phyloP scores from a whole-genome alignment of 2,888 invertebrate genomes.

The Cordilura impudica region DNA sequence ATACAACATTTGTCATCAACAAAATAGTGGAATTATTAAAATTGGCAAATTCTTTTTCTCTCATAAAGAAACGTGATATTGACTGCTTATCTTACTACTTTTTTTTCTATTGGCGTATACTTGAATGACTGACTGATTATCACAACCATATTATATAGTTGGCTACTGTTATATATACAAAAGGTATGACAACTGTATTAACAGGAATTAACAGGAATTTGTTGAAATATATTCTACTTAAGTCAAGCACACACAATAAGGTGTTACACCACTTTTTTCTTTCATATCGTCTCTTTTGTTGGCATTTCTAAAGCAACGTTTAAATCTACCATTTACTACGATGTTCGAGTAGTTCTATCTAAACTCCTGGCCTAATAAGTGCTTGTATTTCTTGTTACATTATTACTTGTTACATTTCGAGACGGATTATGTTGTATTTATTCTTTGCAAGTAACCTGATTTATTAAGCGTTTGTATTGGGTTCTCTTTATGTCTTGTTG shows the following conservation, averaged over 20 bases:
- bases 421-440: neutral
- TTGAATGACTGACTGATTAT: neutral
- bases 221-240: conserved; percentile 50
- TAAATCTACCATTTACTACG: neutral
- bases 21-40: no score
- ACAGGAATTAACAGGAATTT: conserved; percentile 42
- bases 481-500: neutral
- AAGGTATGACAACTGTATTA: conserved; percentile 28
- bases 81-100: no score
- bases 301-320: neutral
- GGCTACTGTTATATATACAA: neutral
- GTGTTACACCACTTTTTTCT: conserved; percentile 11
- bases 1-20: no score
- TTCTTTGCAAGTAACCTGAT: neutral
- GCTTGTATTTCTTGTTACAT: neutral
- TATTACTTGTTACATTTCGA: neutral
- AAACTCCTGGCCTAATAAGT: neutral
- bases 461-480: conserved; percentile 35
- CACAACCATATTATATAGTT: neutral
- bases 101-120: no score
- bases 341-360: no score
- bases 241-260: conserved; percentile 42
- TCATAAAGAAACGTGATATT: no score
- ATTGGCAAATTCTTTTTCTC: no score
- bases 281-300: conserved; percentile 19